Conservation (phyloP, 2,888 invertebrate genomes). For the Platycheirus rosarum region DNA sequence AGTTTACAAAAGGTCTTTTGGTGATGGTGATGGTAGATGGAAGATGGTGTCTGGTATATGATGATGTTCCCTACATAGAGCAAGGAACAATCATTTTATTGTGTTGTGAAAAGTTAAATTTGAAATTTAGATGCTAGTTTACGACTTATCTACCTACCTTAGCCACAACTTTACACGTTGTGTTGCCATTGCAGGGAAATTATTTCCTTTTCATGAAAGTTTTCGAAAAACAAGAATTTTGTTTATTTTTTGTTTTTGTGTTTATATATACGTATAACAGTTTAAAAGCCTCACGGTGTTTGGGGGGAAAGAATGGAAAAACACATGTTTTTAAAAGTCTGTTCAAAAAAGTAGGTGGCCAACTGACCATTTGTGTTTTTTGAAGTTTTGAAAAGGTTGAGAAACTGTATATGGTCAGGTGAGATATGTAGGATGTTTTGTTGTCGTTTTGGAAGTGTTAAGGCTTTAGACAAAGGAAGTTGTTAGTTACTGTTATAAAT, state of each 20-base stretch:
- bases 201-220: constrained; percentile 11
- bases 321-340: constrained; percentile 19
- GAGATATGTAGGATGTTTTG: neutral
- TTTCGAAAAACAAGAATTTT: constrained; percentile 25
- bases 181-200: constrained; percentile 15
- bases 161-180: neutral
- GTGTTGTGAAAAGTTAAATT: constrained; percentile 38
- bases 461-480: neutral
- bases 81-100: constrained; percentile 16
- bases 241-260: constrained; percentile 1
- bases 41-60: neutral
- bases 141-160: constrained; percentile 9
- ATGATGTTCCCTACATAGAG: constrained; percentile 9
- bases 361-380: constrained; percentile 31
- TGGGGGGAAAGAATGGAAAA: neutral
- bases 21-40: neutral
- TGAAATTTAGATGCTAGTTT: constrained; percentile 38
- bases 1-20: constrained; percentile 4
- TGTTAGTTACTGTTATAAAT: neutral
- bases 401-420: neutral
- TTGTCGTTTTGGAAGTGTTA: neutral
- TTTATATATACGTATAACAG: constrained; percentile 19
- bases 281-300: constrained; percentile 2
- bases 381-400: constrained; percentile 1
- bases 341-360: constrained; percentile 33